Evolutionary conservation across 2,797 vertebrate species (phyloP).

Genomic region (Phrynocephalus guinanensis): DNA sequence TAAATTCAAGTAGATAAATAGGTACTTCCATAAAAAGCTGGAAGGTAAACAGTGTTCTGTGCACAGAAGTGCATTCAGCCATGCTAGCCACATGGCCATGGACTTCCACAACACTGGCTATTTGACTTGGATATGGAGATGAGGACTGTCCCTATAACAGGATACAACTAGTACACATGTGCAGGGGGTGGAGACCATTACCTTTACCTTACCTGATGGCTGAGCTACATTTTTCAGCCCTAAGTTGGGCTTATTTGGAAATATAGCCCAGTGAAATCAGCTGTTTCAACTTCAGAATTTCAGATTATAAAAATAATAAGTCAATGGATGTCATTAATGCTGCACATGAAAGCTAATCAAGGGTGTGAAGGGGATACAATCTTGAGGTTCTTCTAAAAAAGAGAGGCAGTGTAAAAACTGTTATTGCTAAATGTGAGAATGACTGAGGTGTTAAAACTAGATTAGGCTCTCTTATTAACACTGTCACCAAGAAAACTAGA

Average conservation of each 20-base stretch:
- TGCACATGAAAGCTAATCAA: neutral
- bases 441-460: constrained; percentile 30
- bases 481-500: constrained; percentile 26
- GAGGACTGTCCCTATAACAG: too few relatives aligned
- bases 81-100: too few relatives aligned
- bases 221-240: neutral
- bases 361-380: neutral
- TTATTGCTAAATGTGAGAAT: constrained; percentile 23
- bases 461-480: constrained; percentile 32
- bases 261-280: neutral
- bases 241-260: neutral
- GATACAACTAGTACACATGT: too few relatives aligned
- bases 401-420: neutral
- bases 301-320: neutral
- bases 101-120: too few relatives aligned
- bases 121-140: too few relatives aligned
- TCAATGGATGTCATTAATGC: neutral
- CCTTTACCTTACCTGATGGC: too few relatives aligned
- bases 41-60: too few relatives aligned
- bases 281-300: neutral
- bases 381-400: neutral
- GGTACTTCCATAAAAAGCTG: too few relatives aligned
- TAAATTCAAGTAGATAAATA: too few relatives aligned
- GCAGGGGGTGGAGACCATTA: too few relatives aligned
- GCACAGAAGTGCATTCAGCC: too few relatives aligned